phyloP scores from a whole-genome alignment of 2,113 vertebrate species.

The Amazona vittata region DNA sequence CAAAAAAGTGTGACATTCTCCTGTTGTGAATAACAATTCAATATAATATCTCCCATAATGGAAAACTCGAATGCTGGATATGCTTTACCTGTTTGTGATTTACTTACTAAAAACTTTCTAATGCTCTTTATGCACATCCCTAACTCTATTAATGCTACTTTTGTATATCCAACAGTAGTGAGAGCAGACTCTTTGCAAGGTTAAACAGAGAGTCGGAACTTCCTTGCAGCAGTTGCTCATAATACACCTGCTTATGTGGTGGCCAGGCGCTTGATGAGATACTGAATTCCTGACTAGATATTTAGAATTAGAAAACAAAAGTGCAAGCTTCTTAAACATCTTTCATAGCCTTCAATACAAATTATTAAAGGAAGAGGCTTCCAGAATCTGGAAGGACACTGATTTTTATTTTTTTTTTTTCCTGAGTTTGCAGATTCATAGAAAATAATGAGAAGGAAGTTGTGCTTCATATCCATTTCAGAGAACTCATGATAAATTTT shows the following conservation, averaged over 20 bases:
- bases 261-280: background rate
- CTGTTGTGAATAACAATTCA: slow-evolving; percentile 59
- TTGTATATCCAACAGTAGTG: background rate
- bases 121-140: background rate
- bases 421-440: slow-evolving; percentile 16
- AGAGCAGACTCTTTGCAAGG: slow-evolving; percentile 31
- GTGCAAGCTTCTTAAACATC: slow-evolving; percentile 44
- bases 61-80: slow-evolving; percentile 10
- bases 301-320: slow-evolving; percentile 42
- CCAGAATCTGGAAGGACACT: slow-evolving; percentile 6
- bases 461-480: slow-evolving; percentile 5
- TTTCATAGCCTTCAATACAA: slow-evolving; percentile 35
- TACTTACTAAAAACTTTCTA: slow-evolving; percentile 7
- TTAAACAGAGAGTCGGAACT: slow-evolving; percentile 35
- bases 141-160: slow-evolving; percentile 36
- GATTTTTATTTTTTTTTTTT: slow-evolving; percentile 23
- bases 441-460: slow-evolving; percentile 10
- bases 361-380: slow-evolving; percentile 51
- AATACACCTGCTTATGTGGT: background rate
- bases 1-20: slow-evolving; percentile 49
- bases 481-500: background rate
- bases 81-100: slow-evolving; percentile 37
- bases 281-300: slow-evolving; percentile 10
- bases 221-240: slow-evolving; percentile 4
- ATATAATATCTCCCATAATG: background rate